phyloP scores from a whole-genome alignment of 2,113 vertebrate species.

The Campylomormyrus tamandua region DNA sequence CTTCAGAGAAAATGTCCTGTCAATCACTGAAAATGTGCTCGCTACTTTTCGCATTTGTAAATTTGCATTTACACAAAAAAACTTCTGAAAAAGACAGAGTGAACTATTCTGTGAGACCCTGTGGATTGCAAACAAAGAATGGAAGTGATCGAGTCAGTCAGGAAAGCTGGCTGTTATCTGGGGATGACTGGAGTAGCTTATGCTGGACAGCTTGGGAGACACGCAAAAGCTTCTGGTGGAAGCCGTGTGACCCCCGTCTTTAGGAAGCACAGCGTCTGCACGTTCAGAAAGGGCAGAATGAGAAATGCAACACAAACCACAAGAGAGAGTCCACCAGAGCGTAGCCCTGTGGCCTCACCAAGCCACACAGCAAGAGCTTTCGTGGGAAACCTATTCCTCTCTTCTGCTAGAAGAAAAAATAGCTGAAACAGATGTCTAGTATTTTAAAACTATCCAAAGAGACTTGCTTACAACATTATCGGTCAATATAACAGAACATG shows the following conservation, averaged over 20 bases:
- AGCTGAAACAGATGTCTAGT: not conserved
- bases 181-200: slow-evolving; percentile 33
- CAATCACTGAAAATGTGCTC: not conserved
- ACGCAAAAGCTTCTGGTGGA: slow-evolving; percentile 32
- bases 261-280: slow-evolving; percentile 43
- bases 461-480: not conserved
- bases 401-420: slow-evolving; percentile 34
- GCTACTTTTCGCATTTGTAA: not conserved
- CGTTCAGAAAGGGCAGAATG: slow-evolving; percentile 40
- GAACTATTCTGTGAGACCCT: not conserved
- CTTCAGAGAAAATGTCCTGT: not conserved
- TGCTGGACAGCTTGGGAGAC: slow-evolving; percentile 33
- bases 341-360: not conserved
- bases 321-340: slow-evolving; percentile 17
- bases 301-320: slow-evolving; percentile 52
- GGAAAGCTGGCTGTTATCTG: slow-evolving; percentile 17
- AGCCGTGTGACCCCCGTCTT: slow-evolving; percentile 26
- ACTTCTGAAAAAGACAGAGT: not conserved
- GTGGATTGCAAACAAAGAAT: not conserved
- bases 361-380: not conserved
- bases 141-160: not conserved
- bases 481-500: not conserved
- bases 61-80: not conserved
- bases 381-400: slow-evolving; percentile 43
- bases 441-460: not conserved